Base-by-base conservation (phyloP, 2,888 invertebrate species). In the Leistus spinibarbis region DNA sequence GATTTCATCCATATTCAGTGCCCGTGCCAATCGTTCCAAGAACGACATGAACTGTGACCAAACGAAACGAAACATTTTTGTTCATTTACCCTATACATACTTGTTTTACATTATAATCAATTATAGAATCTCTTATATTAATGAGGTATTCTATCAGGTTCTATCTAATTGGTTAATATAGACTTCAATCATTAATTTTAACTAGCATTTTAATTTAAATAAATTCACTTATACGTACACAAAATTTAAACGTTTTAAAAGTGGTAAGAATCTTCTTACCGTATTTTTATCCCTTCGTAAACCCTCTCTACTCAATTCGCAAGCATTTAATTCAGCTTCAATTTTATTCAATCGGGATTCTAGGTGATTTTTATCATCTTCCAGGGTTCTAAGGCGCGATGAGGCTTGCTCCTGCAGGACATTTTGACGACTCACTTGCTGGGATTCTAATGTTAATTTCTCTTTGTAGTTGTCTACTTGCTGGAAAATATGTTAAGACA, bases 1-100 rank as follows among this genome's bases (percentile, higher is more conserved):
- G 81, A 95, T 90, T 85, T 94, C 93, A 82, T 95, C 94, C 91
- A 95, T 92, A 84, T 93, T 94, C 84, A 97, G 89, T 54, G 93
- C 92, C 81, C 93, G 89, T 78, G 94, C 93, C 77, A 97, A 86
- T 74, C 94, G 90, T 82, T 96, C 95, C 84, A 97, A 87, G 86
- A 95, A 95, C 81, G 92, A 91, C 83, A 93, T 90, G 81, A 95
- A 92, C 93, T 93, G 85, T 80, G 87, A 87, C 68, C 67, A 64
- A 10, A 27, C 40, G 4, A 40, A 40, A 40, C 40, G 13, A 40
- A 40, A 40, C 40, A 40, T 40, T 10, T 40, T 1, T 5, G 5
- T 40, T 10, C 40, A 40, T n/a, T n/a, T n/a, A n/a, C n/a, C n/a
- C n/a, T n/a, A n/a, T 40, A 40, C 27, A 27, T 40, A 40, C 13